phyloP scores from a whole-genome alignment of 2,888 invertebrate genomes.

The Aporophyla lueneburgensis region DNA sequence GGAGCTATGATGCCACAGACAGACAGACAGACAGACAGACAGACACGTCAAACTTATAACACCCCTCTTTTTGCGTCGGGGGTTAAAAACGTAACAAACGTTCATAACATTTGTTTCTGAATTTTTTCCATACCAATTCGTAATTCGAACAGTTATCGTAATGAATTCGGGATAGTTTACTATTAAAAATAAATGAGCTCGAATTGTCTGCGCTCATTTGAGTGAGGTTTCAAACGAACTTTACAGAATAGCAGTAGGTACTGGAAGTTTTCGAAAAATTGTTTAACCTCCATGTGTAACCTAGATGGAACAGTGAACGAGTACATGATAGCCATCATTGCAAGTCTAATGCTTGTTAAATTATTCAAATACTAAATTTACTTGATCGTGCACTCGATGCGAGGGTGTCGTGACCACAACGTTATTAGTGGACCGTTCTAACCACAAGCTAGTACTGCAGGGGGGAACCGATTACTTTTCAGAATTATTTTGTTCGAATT shows the following conservation, averaged over 20 bases:
- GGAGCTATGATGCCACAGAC: too few relatives aligned
- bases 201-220: neutral
- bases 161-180: too few relatives aligned
- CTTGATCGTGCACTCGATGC: neutral
- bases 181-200: neutral
- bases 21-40: too few relatives aligned
- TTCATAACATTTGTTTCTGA: too few relatives aligned
- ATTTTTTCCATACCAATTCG: neutral
- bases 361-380: slow-evolving; percentile 15
- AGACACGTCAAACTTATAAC: too few relatives aligned
- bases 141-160: neutral
- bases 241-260: neutral
- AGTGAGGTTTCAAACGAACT: neutral
- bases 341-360: neutral
- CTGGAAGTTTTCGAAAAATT: too few relatives aligned
- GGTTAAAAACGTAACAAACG: neutral
- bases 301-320: neutral
- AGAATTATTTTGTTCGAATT: too few relatives aligned
- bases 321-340: neutral
- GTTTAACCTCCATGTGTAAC: neutral
- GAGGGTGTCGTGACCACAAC: slow-evolving; percentile 27
- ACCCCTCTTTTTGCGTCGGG: too few relatives aligned
- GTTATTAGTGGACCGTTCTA: neutral
- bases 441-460: neutral
- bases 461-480: too few relatives aligned